phyloP scores from a whole-genome alignment of 2,888 invertebrate species.

The Seladonia tumulorum region DNA sequence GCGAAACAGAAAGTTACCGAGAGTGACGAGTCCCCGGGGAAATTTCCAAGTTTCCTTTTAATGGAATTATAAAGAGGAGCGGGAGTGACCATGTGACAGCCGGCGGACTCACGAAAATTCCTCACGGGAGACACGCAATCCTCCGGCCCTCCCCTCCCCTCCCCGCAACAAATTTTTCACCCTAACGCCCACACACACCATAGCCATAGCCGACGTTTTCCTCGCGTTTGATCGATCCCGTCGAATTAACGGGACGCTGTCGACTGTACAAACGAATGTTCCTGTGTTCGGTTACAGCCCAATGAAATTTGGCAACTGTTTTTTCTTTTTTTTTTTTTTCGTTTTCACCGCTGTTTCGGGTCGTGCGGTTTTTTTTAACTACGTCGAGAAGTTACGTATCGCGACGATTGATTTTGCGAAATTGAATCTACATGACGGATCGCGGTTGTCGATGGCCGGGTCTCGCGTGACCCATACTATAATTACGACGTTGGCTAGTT shows the following conservation, averaged over 20 bases:
- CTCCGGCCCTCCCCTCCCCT: background rate
- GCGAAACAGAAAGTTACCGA: constrained; percentile 72
- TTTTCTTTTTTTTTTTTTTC: background rate
- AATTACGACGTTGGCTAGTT: too few species aligned
- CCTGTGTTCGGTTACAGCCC: background rate
- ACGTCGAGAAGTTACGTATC: background rate
- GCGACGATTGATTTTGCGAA: background rate
- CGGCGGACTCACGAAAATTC: constrained; percentile 60
- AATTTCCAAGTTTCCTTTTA: constrained; percentile 79
- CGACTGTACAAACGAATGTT: background rate
- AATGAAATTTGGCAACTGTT: background rate
- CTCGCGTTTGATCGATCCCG: background rate
- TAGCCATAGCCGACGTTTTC: background rate
- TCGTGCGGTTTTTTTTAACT: background rate
- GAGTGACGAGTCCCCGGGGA: constrained; percentile 79
- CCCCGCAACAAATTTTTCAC: constrained; percentile 39
- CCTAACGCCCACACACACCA: constrained; percentile 14
- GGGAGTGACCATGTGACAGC: constrained; percentile 69
- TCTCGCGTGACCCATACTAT: background rate
- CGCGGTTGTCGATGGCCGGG: background rate
- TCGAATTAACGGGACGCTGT: background rate
- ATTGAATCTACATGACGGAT: background rate
- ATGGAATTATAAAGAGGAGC: constrained; percentile 80
- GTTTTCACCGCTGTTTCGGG: background rate
- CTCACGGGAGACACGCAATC: constrained; percentile 41